Base-by-base conservation (phyloP, 1,140 invertebrate genomes). In the Drosophila lini region DNA sequence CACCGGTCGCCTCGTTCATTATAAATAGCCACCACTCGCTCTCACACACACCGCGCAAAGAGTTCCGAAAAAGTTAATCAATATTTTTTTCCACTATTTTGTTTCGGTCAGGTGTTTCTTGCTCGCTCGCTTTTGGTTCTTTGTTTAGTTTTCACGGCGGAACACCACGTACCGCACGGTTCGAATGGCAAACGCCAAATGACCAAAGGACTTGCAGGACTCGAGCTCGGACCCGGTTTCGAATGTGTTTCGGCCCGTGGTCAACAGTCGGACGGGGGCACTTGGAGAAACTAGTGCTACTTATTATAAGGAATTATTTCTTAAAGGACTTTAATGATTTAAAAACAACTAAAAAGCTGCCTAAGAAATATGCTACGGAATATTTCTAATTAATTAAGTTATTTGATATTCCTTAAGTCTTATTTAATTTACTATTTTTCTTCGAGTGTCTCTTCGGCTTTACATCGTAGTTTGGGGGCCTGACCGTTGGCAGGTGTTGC, bases 141-240 rank as follows among this genome's bases (percentile, higher is more conserved):
- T 83, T 38, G 48, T 38, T 36, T 53, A 47, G 34, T 28, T 48
- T 58, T 50, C 74, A 28, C 53, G 61, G 69, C 78, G 83, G 77
- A 80, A 61, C 45, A 36, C 76, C 80, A 83, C 84, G 71, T 74
- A 83, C 80, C 83, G 83, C 84, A 74, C 80, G 48, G 57, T 62
- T 89, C 80, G 80, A 83, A 53, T 83, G 84, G 83, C 83, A 64
- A 88, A 88, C 62, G 77, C 80, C 84, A 88, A 88, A 88, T 88
- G 83, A 88, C 83, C 83, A 73, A 73, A 71, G 69, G 69, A 73
- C 65, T 59, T 11, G 57, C 44, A 63, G 70, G 47, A 65, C 60
- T 74, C 32, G 50, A n/a, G 19, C 32, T 70, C 58, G 73, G 78
- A 48, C 52, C 34, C 64, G 60, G 52, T 36, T 59, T 71, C 75